Evolutionary conservation across 2,888 invertebrate species (phyloP).

Genomic region (Mellilla xanthometata): DNA sequence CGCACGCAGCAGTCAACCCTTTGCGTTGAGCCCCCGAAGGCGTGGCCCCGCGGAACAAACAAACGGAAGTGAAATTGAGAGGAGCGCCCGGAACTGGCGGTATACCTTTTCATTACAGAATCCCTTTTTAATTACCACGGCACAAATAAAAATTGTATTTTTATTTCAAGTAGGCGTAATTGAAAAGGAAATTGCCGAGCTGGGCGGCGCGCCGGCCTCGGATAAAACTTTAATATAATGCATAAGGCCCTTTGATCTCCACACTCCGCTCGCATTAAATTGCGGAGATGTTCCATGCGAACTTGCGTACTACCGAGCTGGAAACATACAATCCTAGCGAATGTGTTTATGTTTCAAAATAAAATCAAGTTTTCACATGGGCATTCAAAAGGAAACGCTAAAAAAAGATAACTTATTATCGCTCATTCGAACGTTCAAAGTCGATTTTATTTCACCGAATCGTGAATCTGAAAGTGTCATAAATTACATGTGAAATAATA

Average conservation of each 20-base stretch:
- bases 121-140: constrained; percentile 82
- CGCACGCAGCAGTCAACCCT: constrained; percentile 59
- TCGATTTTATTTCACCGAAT: constrained; percentile 46
- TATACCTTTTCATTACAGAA: constrained; percentile 82
- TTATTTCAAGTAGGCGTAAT: constrained; percentile 81
- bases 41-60: constrained; percentile 73
- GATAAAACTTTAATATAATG: constrained; percentile 81
- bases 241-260: constrained; percentile 80
- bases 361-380: constrained; percentile 34
- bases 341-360: constrained; percentile 22
- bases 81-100: constrained; percentile 77
- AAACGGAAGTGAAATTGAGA: constrained; percentile 81
- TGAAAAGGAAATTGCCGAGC: constrained; percentile 79
- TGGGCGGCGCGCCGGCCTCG: constrained; percentile 62
- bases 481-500: constrained; percentile 76
- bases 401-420: constrained; percentile 21
- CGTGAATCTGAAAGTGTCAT: constrained; percentile 59
- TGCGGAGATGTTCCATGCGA: constrained; percentile 62
- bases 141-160: constrained; percentile 80
- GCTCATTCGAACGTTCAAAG: constrained; percentile 39
- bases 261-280: constrained; percentile 71
- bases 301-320: constrained; percentile 37
- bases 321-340: constrained; percentile 33
- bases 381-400: constrained; percentile 19
- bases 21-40: constrained; percentile 63